Evolutionary conservation across 2,888 invertebrate species (phyloP).

Genomic region (Gastrophysa polygoni): DNA sequence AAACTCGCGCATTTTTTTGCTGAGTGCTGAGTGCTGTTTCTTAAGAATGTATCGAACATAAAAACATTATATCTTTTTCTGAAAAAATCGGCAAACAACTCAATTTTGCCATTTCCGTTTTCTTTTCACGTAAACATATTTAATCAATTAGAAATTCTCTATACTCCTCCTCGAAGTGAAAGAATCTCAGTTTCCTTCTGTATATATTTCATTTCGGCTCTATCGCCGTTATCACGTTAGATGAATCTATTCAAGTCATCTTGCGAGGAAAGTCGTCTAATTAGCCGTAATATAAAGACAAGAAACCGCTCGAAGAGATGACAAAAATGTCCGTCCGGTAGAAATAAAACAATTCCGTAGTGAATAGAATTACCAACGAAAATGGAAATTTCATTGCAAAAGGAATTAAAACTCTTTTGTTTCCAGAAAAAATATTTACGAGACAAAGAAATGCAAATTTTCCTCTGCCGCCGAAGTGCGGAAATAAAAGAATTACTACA

Average conservation of each 20-base stretch:
- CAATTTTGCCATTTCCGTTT: too few species aligned
- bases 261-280: slow-evolving; percentile 9
- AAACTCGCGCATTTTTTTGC: too few species aligned
- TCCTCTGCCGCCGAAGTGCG: slow-evolving; percentile 30
- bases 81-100: too few species aligned
- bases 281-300: slow-evolving; percentile 21
- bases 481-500: slow-evolving; percentile 14
- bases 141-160: too few species aligned
- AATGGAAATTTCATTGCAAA: slow-evolving; percentile 33
- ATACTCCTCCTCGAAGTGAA: too few species aligned
- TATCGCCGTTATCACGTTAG: background rate
- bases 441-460: slow-evolving; percentile 48
- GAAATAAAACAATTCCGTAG: slow-evolving; percentile 9
- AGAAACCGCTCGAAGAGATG: slow-evolving; percentile 11
- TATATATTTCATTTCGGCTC: background rate
- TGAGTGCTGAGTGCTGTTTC: too few species aligned
- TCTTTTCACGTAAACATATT: too few species aligned
- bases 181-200: too few species aligned
- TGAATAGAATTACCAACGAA: slow-evolving; percentile 19
- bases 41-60: too few species aligned
- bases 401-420: slow-evolving; percentile 39
- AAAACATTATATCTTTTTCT: too few species aligned
- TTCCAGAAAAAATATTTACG: slow-evolving; percentile 44
- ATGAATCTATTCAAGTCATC: background rate
- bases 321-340: background rate